Conservation (phyloP, 2,113 vertebrate species). For the Sus scrofa region DNA sequence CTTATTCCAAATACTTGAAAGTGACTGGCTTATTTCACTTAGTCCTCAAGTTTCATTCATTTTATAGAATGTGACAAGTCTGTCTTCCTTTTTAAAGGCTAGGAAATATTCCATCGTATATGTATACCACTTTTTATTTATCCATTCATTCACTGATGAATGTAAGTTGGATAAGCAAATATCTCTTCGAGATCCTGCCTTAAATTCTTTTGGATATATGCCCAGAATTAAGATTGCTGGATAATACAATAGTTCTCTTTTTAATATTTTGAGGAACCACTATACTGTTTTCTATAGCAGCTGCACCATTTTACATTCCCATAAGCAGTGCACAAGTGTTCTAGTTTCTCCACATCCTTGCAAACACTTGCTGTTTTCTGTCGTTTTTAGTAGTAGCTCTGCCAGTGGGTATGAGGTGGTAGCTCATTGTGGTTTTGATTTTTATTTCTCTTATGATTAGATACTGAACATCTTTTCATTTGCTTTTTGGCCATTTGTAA, state of each 20-base stretch:
- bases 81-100: background rate
- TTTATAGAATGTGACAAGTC: background rate
- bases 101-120: background rate
- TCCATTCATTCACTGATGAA: background rate
- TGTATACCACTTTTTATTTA: background rate
- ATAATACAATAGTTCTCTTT: background rate
- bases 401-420: background rate
- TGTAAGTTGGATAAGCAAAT: background rate
- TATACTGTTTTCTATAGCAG: background rate
- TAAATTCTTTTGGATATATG: background rate
- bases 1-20: background rate
- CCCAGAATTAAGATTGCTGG: background rate
- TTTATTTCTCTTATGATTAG: background rate
- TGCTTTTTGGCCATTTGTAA: background rate
- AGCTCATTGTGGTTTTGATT: background rate
- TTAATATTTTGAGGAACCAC: background rate
- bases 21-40: slow-evolving; percentile 12
- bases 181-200: background rate
- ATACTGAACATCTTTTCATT: background rate
- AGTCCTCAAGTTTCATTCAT: slow-evolving; percentile 1
- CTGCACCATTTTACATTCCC: background rate
- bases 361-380: background rate
- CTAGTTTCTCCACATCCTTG: background rate
- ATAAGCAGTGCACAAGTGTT: background rate
- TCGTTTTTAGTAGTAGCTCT: background rate